Percentiles rank a stretch among this genome's conserved stretches.
phyloP scores from a whole-genome alignment of 2,888 invertebrate genomes.

The Poecilobothrus nobilitatus region DNA sequence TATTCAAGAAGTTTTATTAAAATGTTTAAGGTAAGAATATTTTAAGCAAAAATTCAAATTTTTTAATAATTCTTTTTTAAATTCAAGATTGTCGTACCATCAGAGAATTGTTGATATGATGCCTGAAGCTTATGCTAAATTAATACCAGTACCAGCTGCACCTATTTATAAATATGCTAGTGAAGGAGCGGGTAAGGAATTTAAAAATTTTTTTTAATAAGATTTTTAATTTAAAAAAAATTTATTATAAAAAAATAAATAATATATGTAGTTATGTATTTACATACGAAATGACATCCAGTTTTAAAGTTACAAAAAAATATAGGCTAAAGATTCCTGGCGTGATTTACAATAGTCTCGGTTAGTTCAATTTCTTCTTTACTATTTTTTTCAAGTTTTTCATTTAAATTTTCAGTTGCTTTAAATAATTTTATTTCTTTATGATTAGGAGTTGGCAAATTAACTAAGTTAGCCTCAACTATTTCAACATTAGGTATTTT shows the following conservation, averaged over 20 bases:
- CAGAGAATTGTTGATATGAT: slow-evolving; percentile 88
- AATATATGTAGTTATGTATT: neutral
- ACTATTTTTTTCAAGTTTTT: slow-evolving; percentile 31
- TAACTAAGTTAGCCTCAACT: slow-evolving; percentile 21
- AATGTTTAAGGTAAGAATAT: slow-evolving; percentile 67
- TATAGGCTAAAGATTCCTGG: slow-evolving; percentile 26
- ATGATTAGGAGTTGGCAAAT: slow-evolving; percentile 19
- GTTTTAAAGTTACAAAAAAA: slow-evolving; percentile 25
- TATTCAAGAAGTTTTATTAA: slow-evolving; percentile 82
- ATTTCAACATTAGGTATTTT: slow-evolving; percentile 23
- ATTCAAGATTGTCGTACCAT: slow-evolving; percentile 77
- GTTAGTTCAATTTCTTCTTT: slow-evolving; percentile 33
- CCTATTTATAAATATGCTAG: slow-evolving; percentile 84
- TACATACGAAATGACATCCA: neutral
- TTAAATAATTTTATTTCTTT: slow-evolving; percentile 26
- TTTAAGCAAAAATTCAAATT: neutral
- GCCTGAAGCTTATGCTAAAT: slow-evolving; percentile 73
- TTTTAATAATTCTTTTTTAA: slow-evolving; percentile 15
- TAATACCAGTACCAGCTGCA: slow-evolving; percentile 78
- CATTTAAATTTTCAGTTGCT: slow-evolving; percentile 33
- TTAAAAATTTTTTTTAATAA: slow-evolving; percentile 17
- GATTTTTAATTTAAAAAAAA: slow-evolving; percentile 9
- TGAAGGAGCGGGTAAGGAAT: slow-evolving; percentile 83
- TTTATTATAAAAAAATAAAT: slow-evolving; percentile 9
- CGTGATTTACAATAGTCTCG: slow-evolving; percentile 42